Evolutionary conservation across 2,888 invertebrate genomes (phyloP), one percentile per base, ranked within the genome.

Genomic region (Pogonocherus hispidulus): DNA sequence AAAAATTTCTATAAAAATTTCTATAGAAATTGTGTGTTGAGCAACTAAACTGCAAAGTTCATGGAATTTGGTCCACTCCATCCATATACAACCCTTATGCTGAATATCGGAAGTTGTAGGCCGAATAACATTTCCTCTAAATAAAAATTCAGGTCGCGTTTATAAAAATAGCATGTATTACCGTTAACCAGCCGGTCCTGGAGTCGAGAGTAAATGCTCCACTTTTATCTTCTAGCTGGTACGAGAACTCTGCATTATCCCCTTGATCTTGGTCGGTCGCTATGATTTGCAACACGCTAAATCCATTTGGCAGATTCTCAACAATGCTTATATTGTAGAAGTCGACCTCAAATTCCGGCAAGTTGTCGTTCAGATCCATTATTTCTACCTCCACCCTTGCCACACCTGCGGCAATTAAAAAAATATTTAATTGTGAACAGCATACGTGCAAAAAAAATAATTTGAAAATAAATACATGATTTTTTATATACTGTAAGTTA

Each of bases 241-340:
- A 96, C 0, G 89, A 89, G 78, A 96, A 96, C 79, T 94, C 93
- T 0, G 92, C 93, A 81, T 96, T 96, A 71, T 94, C 94, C 0
- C 92, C 95, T 86, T 94, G 94, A 82, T 95, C 95, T 57, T 89
- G 91, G 80, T 96, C 95, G 0, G 89, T 87, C 0, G 95, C 95
- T 80, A 93, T 90, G 8, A 96, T 83, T 80, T 90, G 90, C 22
- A 91, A 83, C 3, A 91, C 91, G 76, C 90, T 91, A 78, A 91
- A 91, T 1, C 95, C 95, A 76, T 94, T 94, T 0, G 96, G 96
- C 23, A 96, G 86, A 83, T 96, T 96, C 83, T 96, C 96, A 47
- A 96, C 95, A 72, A 96, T 96, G 75, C 95, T 96, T 73, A 96
- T 95, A 78, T 96, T 96, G 82, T 96, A 96, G 78, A 94, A 91